These are phyloP conservation scores for Xiphorhynchus elegans DNA, from an alignment of 2,113 vertebrate species.

Conservation along the genomic window DNA sequence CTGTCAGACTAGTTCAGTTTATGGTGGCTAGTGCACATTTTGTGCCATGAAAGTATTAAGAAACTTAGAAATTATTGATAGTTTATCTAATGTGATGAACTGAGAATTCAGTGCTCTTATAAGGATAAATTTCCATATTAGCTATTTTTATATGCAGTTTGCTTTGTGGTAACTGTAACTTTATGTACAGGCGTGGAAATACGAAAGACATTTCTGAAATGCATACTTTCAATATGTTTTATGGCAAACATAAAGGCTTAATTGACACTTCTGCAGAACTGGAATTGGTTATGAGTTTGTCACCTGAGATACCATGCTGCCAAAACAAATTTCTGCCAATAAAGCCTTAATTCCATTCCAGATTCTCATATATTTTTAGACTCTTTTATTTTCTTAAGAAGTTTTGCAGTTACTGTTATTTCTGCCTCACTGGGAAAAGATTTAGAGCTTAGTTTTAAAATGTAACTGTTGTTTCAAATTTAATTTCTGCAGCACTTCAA, in stretches of 20 bases:
- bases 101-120: not conserved
- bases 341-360: not conserved
- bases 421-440: not conserved
- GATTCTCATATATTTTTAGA: not conserved
- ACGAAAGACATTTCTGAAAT: not conserved
- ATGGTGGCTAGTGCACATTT: not conserved
- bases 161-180: not conserved
- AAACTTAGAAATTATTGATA: not conserved
- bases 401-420: not conserved
- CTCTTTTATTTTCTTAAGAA: not conserved
- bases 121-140: not conserved
- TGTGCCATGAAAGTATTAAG: not conserved
- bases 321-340: not conserved
- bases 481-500: slow-evolving; percentile 90
- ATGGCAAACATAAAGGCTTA: not conserved
- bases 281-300: not conserved
- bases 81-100: not conserved
- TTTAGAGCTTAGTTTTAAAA: not conserved
- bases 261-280: not conserved
- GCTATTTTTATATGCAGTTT: not conserved
- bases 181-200: not conserved
- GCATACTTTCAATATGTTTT: not conserved
- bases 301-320: not conserved
- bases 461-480: not conserved
- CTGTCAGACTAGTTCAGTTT: not conserved